phyloP scores from a whole-genome alignment of 2,888 invertebrate genomes.

The Mystacides longicornis region DNA sequence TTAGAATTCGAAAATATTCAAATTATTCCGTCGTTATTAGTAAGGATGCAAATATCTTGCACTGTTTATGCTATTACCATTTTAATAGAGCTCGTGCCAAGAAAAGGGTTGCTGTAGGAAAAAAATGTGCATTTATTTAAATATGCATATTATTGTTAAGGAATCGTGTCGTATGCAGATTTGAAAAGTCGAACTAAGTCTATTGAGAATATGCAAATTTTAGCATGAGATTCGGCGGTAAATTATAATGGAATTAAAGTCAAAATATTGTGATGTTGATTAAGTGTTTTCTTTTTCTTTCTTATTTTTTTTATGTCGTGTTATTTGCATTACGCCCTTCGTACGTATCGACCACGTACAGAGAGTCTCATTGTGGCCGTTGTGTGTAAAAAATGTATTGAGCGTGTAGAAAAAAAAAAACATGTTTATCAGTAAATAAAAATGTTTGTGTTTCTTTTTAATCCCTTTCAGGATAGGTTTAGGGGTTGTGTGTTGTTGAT shows the following conservation, averaged over 20 bases:
- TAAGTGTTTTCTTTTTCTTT: too few species aligned
- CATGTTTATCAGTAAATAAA: not conserved
- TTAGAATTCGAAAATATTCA: not conserved
- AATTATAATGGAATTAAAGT: not conserved
- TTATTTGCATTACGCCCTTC: constrained; percentile 1
- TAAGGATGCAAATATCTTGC: not conserved
- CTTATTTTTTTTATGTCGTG: too few species aligned
- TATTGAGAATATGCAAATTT: not conserved
- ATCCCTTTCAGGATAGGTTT: not conserved
- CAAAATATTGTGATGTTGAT: not conserved
- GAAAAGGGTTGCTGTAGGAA: not conserved
- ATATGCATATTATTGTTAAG: not conserved
- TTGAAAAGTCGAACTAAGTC: not conserved
- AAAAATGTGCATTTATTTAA: not conserved
- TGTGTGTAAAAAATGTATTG: not conserved
- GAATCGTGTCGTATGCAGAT: not conserved
- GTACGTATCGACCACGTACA: not conserved
- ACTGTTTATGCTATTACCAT: not conserved
- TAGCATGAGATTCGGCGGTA: not conserved
- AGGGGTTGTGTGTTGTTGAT: not conserved
- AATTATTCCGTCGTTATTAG: not conserved
- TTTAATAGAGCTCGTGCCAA: not conserved
- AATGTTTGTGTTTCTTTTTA: not conserved
- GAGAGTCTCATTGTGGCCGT: not conserved
- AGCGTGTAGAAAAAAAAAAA: not conserved